Base-by-base conservation (phyloP, 2,797 vertebrate species). In the Molossus molossus region DNA sequence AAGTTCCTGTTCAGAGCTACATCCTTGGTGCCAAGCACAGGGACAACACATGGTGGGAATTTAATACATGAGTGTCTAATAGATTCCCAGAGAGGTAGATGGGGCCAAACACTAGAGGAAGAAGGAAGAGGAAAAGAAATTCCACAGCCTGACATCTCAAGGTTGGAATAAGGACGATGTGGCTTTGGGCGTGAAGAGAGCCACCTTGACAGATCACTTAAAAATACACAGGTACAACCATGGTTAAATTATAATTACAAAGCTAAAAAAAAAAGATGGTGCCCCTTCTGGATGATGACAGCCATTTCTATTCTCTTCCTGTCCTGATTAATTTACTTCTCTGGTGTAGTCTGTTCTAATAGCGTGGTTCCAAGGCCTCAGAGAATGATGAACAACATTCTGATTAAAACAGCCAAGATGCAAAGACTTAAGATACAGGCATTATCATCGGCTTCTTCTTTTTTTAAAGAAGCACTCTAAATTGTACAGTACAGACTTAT, bases 391-490 rank as follows among this genome's bases (percentile, higher is more conserved):
- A 67, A 72, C 96, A 97, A 94, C 13, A 3, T 64, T 55, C 29
- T 65, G 89, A 97, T 95, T 88, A 94, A 90, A 48, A 50, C 80
- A 90, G 62, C 87, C 69, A 6, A 73, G 90, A 87, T 94, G 69
- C 81, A 88, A 97, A 89, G 81, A 96, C 57, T 95, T 94, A 94
- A 96, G 86, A 85, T 91, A 89, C 21, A 93, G 70, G 94, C 87
- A 45, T 45, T 6, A 45, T 45, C 37, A 75, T 77, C 27, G 87
- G 70, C 11, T 55, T 53, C 29, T 11, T 17, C 23, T 81, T 58
- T 70, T 17, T 17, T 72, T 2, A 33, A 91, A 95, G 79, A 77
- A 96, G 84, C 25, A 62, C 48, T 96, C 60, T 94, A 90, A 96
- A 88, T 91, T 95, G 70, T 89, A 76, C n/a, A 96, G 73, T 81